Conservation (phyloP, 2,113 vertebrate species). For the Petrocephalus microphthalmus region DNA sequence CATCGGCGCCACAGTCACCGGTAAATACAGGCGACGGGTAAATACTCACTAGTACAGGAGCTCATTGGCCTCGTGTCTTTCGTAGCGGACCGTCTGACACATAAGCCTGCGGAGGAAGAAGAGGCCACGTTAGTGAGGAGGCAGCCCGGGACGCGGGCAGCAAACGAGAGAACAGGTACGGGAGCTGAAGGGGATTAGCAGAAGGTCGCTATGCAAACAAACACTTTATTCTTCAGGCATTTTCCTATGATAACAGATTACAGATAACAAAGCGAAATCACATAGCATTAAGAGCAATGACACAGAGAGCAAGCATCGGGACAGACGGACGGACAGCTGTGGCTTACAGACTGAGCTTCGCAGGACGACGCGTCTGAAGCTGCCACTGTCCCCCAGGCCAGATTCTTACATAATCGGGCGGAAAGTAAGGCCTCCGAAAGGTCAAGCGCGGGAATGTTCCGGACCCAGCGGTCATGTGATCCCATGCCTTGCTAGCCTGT, state of each 20-base stretch:
- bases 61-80: conserved; percentile 95
- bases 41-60: conserved; percentile 95
- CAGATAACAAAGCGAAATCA: not conserved
- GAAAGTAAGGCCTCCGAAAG: conserved; percentile 38
- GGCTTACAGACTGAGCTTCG: conserved; percentile 16
- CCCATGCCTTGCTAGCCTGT: conserved; percentile 42
- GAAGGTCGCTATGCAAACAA: not conserved
- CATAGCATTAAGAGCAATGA: not conserved
- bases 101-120: conserved; percentile 73
- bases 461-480: conserved; percentile 50
- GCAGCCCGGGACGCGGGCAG: not conserved
- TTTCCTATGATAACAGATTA: not conserved
- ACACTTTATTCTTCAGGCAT: not conserved
- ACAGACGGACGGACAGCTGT: too few species aligned
- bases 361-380: not conserved
- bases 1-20: not conserved
- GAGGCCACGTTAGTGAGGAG: not conserved
- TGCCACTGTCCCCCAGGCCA: not conserved
- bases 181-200: not conserved
- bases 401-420: conserved; percentile 1
- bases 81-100: conserved; percentile 95
- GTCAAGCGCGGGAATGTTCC: conserved; percentile 60
- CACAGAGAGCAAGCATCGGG: not conserved
- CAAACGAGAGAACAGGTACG: not conserved
- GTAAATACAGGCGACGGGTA: not conserved